Base-by-base conservation (phyloP, 2,797 vertebrate genomes). In the Erithacus rubecula region DNA sequence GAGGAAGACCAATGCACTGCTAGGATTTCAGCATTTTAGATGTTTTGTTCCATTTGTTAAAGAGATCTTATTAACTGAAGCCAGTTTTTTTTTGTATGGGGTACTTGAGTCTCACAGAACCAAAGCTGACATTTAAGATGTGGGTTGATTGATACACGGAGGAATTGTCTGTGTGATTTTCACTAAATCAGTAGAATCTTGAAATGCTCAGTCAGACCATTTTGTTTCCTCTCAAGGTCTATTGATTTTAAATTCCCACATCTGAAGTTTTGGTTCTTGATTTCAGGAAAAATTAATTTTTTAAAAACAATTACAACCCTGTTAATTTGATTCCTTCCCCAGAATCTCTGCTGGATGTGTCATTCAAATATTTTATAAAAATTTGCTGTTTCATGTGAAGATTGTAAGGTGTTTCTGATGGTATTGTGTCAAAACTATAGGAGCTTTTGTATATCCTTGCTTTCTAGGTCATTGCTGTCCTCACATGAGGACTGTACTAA, bases 381-480 rank as follows among this genome's bases (percentile, higher is more conserved):
- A 41, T 15, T 24, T 65, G 0, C 15, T 79, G 0, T 76, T 89
- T 88, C 4, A 12, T 0, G 0, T 82, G 67, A 62, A 32, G 14
- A 10, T 34, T 77, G 10, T 49, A 52, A 71, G 27, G 14, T 52
- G 23, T 67, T 87, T 79, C 23, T 68, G 44, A n/a, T 4, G 36
- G 34, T 56, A 52, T 56, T 70, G 44, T 77, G 56, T 65, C 32
- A 83, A 63, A 85, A 70, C 43, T 70, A 15, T 14, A 36, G 47
- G 41, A 47, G 20, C 26, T 76, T 22, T 87, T 76, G 6, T 26
- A 7, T 49, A 62, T 0, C 0, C 8, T 76, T 70, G 15, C 29
- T 83, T 89, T 89, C 36, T 67, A 59, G 43, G 27, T 79, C 23
- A 24, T 37, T 80, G 12, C 29, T 77, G 41, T 80, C 51, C 30